Conservation (phyloP, 2,797 vertebrate species). For the Aselliscus stoliczkanus region DNA sequence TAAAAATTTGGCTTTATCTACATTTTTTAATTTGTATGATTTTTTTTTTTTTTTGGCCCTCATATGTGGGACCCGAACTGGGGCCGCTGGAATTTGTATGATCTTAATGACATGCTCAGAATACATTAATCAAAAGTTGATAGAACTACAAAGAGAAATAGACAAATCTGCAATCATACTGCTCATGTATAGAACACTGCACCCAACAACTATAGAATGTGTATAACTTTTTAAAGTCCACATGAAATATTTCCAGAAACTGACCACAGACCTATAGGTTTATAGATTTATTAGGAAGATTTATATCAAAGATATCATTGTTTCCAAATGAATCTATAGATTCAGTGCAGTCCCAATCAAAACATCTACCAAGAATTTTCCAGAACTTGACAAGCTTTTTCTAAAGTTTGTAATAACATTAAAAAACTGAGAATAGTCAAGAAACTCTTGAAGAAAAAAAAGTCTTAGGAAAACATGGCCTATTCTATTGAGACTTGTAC, state of each 20-base stretch:
- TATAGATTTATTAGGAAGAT: background rate
- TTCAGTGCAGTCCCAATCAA: background rate
- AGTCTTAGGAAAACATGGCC: background rate
- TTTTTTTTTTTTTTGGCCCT: too few species aligned
- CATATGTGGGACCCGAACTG: too few species aligned
- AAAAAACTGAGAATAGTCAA: background rate
- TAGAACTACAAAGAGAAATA: background rate
- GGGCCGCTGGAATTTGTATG: background rate
- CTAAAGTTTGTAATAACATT: background rate
- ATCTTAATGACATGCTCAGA: background rate
- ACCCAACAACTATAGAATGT: background rate
- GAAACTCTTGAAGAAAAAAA: background rate
- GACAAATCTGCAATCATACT: background rate
- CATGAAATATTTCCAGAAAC: background rate
- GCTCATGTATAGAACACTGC: background rate
- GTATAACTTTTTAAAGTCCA: background rate
- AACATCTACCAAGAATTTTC: background rate
- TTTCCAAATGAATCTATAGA: background rate
- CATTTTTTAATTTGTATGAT: background rate
- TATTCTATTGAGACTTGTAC: background rate
- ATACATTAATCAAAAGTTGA: background rate
- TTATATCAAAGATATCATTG: background rate
- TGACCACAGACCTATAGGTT: background rate
- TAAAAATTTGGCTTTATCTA: background rate
- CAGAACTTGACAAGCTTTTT: background rate